Evolutionary conservation across 2,113 vertebrate species (phyloP), one percentile per base, ranked within the genome.

Genomic region (Chroicocephalus ridibundus): DNA sequence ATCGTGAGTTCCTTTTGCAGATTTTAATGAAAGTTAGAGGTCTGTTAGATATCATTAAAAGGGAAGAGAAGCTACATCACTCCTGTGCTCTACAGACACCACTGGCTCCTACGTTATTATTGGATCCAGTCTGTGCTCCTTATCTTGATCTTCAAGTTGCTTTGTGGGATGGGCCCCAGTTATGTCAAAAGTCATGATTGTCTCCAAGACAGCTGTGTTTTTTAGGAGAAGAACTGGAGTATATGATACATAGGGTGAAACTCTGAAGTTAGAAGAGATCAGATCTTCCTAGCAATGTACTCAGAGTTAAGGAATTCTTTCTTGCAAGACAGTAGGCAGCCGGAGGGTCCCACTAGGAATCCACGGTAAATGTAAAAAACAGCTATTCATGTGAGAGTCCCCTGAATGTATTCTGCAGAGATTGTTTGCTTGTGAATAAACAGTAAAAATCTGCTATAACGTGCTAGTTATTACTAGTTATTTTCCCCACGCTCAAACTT

Each of bases 91-190:
- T 47, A 29, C 70, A 87, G 60, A 66, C 86, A 72, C 7, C 58
- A 18, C 88, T 89, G 86, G 83, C 77, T 93, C 57, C 69, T 88
- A 70, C 55, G 0, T 86, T 78, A 61, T 94, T 94, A 47, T 61
- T 96, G 94, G 94, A 95, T 94, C 71, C 65, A 86, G 66, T 40
- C 79, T 84, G 82, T 8, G 3, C 62, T 95, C 70, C 97, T 97
- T 97, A 97, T 97, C 97, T 97, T 93, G 89, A 97, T 97, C 81
- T 91, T 96, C 94, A 82, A 82, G 83, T 91, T 94, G 83, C 90
- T 94, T 85, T 80, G 89, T 97, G 95, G 93, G 90, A 92, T 96
- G 94, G 88, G 94, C 90, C 96, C 88, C 88, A 60, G 82, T 93
- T 96, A 82, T 85, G 88, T 91, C 93, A 94, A 80, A 97, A 97